These are phyloP conservation scores for Aphis gossypii DNA, from an alignment of 1,140 invertebrate genomes.

Conservation along the genomic window DNA sequence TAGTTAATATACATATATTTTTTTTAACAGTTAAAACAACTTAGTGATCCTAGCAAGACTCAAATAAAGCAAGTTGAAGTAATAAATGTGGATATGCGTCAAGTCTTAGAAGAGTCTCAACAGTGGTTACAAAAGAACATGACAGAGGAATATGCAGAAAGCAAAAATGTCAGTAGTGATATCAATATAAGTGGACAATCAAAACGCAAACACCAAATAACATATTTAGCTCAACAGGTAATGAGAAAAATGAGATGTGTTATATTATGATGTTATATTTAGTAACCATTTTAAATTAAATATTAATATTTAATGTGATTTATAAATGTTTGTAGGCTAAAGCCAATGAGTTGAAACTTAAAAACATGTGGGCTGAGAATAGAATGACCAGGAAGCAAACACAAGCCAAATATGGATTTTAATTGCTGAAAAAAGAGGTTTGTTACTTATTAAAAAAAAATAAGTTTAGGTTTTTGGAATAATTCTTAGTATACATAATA, in stretches of 20 bases:
- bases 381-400: conserved; percentile 83
- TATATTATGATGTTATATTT: not conserved
- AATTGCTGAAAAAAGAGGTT: conserved; percentile 59
- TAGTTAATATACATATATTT: not conserved
- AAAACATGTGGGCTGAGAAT: conserved; percentile 93
- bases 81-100: conserved; percentile 84
- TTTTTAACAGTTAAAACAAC: conserved; percentile 65
- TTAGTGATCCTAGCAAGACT: conserved; percentile 65
- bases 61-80: conserved; percentile 68
- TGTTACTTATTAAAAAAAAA: not conserved
- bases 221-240: conserved; percentile 82
- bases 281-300: not conserved
- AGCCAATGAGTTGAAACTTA: conserved; percentile 89
- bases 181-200: conserved; percentile 75
- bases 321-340: conserved; percentile 75
- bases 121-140: conserved; percentile 84
- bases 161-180: conserved; percentile 67
- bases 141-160: conserved; percentile 74
- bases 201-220: conserved; percentile 92
- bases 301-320: conserved; percentile 12
- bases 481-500: not conserved
- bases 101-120: conserved; percentile 79
- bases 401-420: conserved; percentile 89
- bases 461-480: not conserved
- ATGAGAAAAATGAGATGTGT: not conserved